Percentiles rank a stretch among this genome's conserved stretches.
phyloP scores from a whole-genome alignment of 1,140 invertebrate genomes.

The Battus philenor region DNA sequence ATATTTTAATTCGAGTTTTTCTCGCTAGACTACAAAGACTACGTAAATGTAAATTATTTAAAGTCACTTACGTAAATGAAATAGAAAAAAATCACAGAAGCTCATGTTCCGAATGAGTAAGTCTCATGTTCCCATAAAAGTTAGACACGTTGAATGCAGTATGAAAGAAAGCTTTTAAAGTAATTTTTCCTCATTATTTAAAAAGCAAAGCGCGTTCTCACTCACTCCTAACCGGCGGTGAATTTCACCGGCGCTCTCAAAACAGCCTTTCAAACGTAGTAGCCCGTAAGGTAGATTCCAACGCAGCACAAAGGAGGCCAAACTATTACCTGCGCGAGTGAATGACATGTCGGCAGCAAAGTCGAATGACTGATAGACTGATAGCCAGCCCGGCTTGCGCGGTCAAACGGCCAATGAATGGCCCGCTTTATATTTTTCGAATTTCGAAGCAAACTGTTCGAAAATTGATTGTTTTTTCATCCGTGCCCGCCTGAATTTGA shows the following conservation, averaged over 20 bases:
- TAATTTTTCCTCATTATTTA: conserved; percentile 8
- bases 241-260: conserved; percentile 1
- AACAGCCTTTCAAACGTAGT: conserved; percentile 7
- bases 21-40: too few relatives aligned
- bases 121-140: too few relatives aligned
- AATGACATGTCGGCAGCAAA: conserved; percentile 23
- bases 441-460: neutral
- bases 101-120: too few relatives aligned
- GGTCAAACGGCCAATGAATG: conserved; percentile 18
- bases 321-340: conserved; percentile 24
- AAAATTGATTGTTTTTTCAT: conserved; percentile 1
- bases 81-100: too few relatives aligned
- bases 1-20: too few relatives aligned
- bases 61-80: too few relatives aligned
- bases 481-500: neutral
- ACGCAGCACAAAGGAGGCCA: conserved; percentile 18
- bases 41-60: too few relatives aligned
- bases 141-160: too few relatives aligned
- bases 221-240: conserved; percentile 2
- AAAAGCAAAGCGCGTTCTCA: conserved; percentile 4
- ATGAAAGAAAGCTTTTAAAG: conserved; percentile 4
- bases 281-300: conserved; percentile 1
- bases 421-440: conserved; percentile 3
- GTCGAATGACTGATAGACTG: conserved; percentile 23
- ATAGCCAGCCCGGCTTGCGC: conserved; percentile 1